Evolutionary conservation across 2,797 vertebrate genomes (phyloP).

Genomic region (Sphenodon punctatus): DNA sequence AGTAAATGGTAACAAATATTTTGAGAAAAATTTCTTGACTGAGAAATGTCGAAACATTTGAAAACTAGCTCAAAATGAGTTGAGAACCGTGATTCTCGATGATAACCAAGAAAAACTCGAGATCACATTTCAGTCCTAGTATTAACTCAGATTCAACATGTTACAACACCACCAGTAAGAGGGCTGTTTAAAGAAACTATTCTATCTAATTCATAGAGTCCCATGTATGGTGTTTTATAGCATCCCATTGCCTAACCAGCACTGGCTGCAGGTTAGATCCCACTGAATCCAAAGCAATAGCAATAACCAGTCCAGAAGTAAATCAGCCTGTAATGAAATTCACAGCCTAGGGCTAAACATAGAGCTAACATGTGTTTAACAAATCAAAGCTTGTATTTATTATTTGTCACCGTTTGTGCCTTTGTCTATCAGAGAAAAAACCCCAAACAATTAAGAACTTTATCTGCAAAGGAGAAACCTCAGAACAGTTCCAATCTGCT

Average conservation of each 20-base stretch:
- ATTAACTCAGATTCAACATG: constrained; percentile 68
- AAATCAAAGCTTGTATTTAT: constrained; percentile 83
- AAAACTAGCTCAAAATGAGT: too few relatives aligned
- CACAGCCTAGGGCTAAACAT: constrained; percentile 80
- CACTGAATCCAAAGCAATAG: constrained; percentile 46
- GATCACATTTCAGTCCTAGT: too few relatives aligned
- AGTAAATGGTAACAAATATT: too few relatives aligned
- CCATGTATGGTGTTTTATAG: constrained; percentile 73
- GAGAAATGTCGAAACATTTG: too few relatives aligned
- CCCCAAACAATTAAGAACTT: constrained; percentile 37
- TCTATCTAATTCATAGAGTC: constrained; percentile 79
- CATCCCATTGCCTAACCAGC: constrained; percentile 81
- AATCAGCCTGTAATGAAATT: constrained; percentile 82
- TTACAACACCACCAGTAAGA: constrained; percentile 61
- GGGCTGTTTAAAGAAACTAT: constrained; percentile 79
- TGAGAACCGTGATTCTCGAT: too few relatives aligned
- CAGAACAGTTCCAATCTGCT: constrained; percentile 17
- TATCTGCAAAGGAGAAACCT: constrained; percentile 21
- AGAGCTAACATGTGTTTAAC: constrained; percentile 85
- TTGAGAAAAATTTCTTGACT: too few relatives aligned
- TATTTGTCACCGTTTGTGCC: constrained; percentile 68
- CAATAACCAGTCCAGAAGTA: constrained; percentile 70
- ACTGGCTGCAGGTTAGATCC: constrained; percentile 65
- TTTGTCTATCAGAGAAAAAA: constrained; percentile 48
- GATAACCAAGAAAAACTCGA: too few relatives aligned